phyloP scores from a whole-genome alignment of 1,140 invertebrate genomes.

The Listronotus bonariensis region DNA sequence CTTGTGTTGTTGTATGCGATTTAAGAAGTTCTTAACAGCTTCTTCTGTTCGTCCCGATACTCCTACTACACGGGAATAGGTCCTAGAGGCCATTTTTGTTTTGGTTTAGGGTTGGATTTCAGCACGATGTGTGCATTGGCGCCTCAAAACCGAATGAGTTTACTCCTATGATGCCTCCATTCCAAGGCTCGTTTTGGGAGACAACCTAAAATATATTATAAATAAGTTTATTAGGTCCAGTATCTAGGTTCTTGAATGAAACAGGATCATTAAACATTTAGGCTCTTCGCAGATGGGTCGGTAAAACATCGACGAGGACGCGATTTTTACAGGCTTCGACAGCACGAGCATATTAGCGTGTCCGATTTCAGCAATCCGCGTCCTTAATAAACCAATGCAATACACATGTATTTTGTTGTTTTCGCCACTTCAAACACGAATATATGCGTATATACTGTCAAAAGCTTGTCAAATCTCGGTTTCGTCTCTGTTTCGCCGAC shows the following conservation, averaged over 20 bases:
- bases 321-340: no score
- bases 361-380: no score
- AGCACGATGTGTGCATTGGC: constrained; percentile 93
- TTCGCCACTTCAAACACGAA: no score
- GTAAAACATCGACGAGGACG: no score
- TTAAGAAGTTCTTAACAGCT: constrained; percentile 71
- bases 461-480: no score
- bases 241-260: neutral
- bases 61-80: constrained; percentile 70
- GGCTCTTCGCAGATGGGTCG: no score
- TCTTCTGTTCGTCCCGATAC: constrained; percentile 86
- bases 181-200: constrained; percentile 76
- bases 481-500: no score
- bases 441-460: no score
- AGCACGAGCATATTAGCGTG: no score
- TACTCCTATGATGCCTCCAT: constrained; percentile 82
- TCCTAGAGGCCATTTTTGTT: constrained; percentile 61
- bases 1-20: constrained; percentile 63
- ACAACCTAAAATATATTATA: constrained; percentile 65
- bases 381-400: no score
- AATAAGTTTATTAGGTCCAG: constrained; percentile 42
- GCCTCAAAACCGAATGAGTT: constrained; percentile 98
- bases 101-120: constrained; percentile 75
- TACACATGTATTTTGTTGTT: no score
- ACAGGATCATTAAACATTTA: no score